Conservation (phyloP, 2,113 vertebrate species). For the Ptilorrhoa leucosticta region DNA sequence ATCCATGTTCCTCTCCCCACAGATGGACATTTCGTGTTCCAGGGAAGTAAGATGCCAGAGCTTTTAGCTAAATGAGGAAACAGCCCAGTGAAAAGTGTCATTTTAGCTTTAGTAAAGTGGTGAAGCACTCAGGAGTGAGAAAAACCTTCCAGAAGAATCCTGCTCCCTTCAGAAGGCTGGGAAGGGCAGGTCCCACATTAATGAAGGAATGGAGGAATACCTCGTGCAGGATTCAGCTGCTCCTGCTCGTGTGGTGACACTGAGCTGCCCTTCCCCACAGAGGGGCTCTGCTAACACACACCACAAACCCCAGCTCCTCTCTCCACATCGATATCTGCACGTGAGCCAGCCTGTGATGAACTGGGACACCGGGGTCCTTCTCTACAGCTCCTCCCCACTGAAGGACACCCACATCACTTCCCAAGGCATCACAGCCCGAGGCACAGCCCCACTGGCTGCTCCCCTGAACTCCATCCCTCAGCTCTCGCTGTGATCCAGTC, state of each 20-base stretch:
- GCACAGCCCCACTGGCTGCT: rapidly evolving
- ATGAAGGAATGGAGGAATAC: rapidly evolving
- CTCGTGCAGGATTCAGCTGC: background rate
- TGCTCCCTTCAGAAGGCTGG: background rate
- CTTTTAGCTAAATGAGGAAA: background rate
- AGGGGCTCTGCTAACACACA: background rate
- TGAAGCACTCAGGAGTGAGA: background rate
- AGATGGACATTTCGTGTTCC: rapidly evolving
- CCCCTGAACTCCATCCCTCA: rapidly evolving
- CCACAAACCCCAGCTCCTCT: background rate
- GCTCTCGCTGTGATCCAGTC: background rate
- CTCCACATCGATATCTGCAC: rapidly evolving
- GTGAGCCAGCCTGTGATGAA: rapidly evolving
- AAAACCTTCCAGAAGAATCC: background rate
- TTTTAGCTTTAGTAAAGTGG: rapidly evolving
- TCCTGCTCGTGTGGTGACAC: rapidly evolving
- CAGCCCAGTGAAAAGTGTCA: background rate
- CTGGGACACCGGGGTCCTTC: rapidly evolving
- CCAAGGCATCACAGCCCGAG: background rate
- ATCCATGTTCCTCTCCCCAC: rapidly evolving
- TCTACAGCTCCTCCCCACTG: background rate
- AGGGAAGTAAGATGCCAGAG: background rate
- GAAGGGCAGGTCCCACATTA: rapidly evolving
- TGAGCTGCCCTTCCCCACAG: background rate
- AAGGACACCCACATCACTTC: background rate